Percentiles rank a stretch among this genome's conserved stretches.
Evolutionary conservation across 2,113 vertebrate species (phyloP).

Genomic region (Grus americana): DNA sequence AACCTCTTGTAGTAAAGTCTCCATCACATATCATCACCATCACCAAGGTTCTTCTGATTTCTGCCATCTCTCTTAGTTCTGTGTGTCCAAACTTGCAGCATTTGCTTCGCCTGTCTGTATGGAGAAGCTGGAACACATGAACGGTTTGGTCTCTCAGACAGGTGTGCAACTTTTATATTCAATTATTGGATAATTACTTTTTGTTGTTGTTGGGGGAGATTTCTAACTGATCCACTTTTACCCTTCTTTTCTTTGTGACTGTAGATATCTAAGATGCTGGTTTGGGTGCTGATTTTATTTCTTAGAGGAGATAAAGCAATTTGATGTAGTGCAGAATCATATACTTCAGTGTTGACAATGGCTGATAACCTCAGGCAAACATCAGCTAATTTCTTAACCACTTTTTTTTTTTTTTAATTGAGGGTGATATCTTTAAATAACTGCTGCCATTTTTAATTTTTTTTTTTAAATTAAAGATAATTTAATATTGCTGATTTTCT

Average conservation of each 20-base stretch:
- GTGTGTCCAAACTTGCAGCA: not conserved
- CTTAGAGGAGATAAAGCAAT: not conserved
- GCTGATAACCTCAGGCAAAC: not conserved
- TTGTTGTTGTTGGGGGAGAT: not conserved
- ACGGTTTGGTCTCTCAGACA: not conserved
- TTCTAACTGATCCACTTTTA: not conserved
- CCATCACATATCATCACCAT: too few species aligned
- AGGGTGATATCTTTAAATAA: not conserved
- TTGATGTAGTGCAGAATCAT: not conserved
- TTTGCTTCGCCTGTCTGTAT: not conserved
- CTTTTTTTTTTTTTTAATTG: not conserved
- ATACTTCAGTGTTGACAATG: not conserved
- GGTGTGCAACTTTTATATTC: not conserved
- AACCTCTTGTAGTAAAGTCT: not conserved
- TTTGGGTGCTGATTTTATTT: not conserved
- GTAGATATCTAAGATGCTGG: too few species aligned
- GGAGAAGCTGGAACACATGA: not conserved
- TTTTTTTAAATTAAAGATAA: not conserved
- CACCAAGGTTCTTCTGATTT: not conserved
- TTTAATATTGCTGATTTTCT: not conserved
- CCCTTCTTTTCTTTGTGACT: not conserved
- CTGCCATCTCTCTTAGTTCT: not conserved
- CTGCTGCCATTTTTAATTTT: not conserved
- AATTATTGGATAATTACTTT: not conserved
- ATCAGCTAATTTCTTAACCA: not conserved